phyloP scores from a whole-genome alignment of 2,888 invertebrate genomes.

The Lucinisca nassula region DNA sequence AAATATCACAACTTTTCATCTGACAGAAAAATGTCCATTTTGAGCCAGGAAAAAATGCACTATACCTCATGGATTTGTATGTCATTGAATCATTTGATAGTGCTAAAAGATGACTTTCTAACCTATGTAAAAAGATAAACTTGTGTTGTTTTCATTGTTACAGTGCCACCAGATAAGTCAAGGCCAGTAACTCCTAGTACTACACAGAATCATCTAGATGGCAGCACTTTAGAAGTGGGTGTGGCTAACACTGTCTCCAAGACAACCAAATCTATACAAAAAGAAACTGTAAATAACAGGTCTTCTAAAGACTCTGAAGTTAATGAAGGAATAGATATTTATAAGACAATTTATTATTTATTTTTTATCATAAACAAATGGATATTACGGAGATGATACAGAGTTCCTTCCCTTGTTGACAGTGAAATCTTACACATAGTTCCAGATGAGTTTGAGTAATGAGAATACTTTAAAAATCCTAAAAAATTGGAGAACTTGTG shows the following conservation, averaged over 20 bases:
- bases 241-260: slow-evolving; percentile 32
- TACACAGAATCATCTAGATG: slow-evolving; percentile 31
- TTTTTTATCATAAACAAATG: slow-evolving; percentile 57
- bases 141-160: neutral
- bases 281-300: slow-evolving; percentile 35
- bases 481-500: no score
- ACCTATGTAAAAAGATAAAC: no score
- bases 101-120: no score
- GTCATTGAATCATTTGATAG: no score
- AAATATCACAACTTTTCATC: no score
- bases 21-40: no score
- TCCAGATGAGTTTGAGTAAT: no score
- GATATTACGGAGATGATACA: neutral
- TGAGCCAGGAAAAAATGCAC: no score
- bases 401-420: neutral
- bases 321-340: slow-evolving; percentile 41
- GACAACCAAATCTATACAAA: slow-evolving; percentile 48
- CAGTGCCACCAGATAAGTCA: slow-evolving; percentile 62
- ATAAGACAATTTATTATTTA: slow-evolving; percentile 65
- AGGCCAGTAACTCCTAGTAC: neutral
- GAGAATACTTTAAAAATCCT: no score
- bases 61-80: no score
- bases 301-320: slow-evolving; percentile 28
- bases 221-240: slow-evolving; percentile 30
- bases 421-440: no score